A percentile compares a stretch with the other conserved stretches of the same genome.
Conservation (phyloP, 2,888 invertebrate genomes). For the Caenorhabditis drosophilae region DNA sequence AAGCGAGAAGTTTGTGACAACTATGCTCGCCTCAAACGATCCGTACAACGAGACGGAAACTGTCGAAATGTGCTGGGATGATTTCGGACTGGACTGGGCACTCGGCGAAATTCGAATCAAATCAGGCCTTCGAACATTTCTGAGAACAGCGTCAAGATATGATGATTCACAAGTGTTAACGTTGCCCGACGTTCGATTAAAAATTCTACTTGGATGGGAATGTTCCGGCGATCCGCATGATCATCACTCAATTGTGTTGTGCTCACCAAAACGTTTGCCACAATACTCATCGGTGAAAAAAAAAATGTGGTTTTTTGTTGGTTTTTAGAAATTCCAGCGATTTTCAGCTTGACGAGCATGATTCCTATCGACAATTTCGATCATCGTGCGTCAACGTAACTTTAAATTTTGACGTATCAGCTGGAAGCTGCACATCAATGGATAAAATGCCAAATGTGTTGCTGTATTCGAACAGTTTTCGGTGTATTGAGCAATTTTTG, state of each 20-base stretch:
- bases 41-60: slow-evolving; percentile 98
- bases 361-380: slow-evolving; percentile 91
- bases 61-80: slow-evolving; percentile 95
- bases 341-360: slow-evolving; percentile 77
- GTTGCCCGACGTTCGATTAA: slow-evolving; percentile 41
- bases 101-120: slow-evolving; percentile 78
- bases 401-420: slow-evolving; percentile 79
- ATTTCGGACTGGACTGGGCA: slow-evolving; percentile 92
- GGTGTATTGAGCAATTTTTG: slow-evolving; percentile 75
- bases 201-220: slow-evolving; percentile 68
- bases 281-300: slow-evolving; percentile 74
- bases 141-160: slow-evolving; percentile 96
- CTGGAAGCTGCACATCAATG: slow-evolving; percentile 41
- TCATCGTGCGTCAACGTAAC: slow-evolving; percentile 83
- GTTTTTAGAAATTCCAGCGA: not conserved
- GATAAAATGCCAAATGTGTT: slow-evolving; percentile 60
- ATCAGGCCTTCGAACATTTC: slow-evolving; percentile 90
- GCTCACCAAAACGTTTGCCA: slow-evolving; percentile 92
- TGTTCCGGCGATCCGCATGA: slow-evolving; percentile 92
- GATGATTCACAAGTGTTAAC: slow-evolving; percentile 80
- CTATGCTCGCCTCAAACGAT: slow-evolving; percentile 89
- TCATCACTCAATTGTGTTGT: slow-evolving; percentile 91
- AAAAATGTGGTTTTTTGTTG: slow-evolving; percentile 1
- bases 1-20: slow-evolving; percentile 80
- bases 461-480: slow-evolving; percentile 67